Percentiles rank a stretch among this genome's conserved stretches.
phyloP scores from a whole-genome alignment of 2,797 vertebrate genomes.

The Fundulus diaphanus region DNA sequence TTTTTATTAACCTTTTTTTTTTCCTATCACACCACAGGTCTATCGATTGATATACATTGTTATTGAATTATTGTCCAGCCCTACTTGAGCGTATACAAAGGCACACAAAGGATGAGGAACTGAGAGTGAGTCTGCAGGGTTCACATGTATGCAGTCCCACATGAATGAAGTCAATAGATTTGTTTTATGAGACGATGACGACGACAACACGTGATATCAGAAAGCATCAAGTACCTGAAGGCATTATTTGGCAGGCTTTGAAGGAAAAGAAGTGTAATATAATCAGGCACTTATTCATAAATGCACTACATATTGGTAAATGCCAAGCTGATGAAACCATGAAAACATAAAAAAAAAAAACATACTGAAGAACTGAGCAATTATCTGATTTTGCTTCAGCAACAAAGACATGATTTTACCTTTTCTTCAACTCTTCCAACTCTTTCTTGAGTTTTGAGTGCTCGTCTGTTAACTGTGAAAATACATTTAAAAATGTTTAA shows the following conservation, averaged over 20 bases:
- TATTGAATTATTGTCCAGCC: too few relatives aligned
- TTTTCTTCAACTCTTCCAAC: constrained; percentile 92
- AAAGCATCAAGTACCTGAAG: constrained; percentile 85
- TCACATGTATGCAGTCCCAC: not conserved
- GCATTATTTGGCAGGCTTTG: constrained; percentile 91
- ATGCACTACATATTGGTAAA: not conserved
- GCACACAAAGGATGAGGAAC: not conserved
- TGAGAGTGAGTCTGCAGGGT: not conserved
- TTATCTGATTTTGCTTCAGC: not conserved
- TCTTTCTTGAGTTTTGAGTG: constrained; percentile 89
- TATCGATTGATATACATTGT: too few relatives aligned
- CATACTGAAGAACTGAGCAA: not conserved
- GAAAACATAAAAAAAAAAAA: not conserved
- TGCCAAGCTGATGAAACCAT: constrained; percentile 9
- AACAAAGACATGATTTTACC: constrained; percentile 75
- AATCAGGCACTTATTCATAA: constrained; percentile 18
- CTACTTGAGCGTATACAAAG: not conserved
- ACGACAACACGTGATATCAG: constrained; percentile 38
- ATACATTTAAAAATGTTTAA: not conserved
- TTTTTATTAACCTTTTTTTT: too few relatives aligned
- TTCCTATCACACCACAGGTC: too few relatives aligned
- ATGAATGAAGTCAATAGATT: not conserved
- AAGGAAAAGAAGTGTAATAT: constrained; percentile 44
- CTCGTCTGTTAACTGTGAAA: constrained; percentile 88
- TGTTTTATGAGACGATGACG: constrained; percentile 9